Percentiles rank a stretch among this genome's conserved stretches.
Evolutionary conservation across 2,797 vertebrate genomes (phyloP).

Genomic region (Paguma larvata): DNA sequence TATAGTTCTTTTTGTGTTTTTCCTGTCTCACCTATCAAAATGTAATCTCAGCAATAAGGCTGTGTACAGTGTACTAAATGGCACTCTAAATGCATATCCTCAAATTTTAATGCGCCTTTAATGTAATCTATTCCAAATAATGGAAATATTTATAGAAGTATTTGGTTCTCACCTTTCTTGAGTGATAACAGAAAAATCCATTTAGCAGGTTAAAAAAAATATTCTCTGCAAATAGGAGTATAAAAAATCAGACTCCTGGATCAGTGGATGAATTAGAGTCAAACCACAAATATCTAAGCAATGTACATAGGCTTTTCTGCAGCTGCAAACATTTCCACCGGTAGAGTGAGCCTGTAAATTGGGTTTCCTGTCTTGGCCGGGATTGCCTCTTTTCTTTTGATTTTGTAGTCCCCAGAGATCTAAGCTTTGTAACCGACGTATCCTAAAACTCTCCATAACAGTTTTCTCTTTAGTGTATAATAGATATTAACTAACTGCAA

Average conservation of each 20-base stretch:
- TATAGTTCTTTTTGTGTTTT: not conserved
- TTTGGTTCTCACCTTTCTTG: not conserved
- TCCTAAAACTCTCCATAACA: slow-evolving; percentile 34
- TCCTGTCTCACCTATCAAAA: not conserved
- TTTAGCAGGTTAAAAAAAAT: not conserved
- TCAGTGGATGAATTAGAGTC: not conserved
- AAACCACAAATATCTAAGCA: slow-evolving; percentile 24
- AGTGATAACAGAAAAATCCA: not conserved
- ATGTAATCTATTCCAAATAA: not conserved
- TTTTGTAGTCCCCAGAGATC: not conserved
- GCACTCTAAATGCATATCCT: not conserved
- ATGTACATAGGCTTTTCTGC: not conserved
- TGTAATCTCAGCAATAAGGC: not conserved
- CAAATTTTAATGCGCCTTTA: not conserved
- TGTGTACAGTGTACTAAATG: not conserved
- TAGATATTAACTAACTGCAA: not conserved
- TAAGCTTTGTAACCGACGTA: not conserved
- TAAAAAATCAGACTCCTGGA: not conserved
- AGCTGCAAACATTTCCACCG: not conserved
- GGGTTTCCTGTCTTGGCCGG: not conserved
- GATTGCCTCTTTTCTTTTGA: not conserved
- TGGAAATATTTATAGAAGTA: slow-evolving; percentile 2
- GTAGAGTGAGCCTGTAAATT: not conserved
- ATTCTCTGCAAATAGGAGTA: not conserved
- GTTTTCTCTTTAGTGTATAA: slow-evolving; percentile 9